Evolutionary conservation across 1,140 invertebrate genomes (phyloP), one percentile per base, ranked within the genome.

Genomic region (Chlorops oryzae): DNA sequence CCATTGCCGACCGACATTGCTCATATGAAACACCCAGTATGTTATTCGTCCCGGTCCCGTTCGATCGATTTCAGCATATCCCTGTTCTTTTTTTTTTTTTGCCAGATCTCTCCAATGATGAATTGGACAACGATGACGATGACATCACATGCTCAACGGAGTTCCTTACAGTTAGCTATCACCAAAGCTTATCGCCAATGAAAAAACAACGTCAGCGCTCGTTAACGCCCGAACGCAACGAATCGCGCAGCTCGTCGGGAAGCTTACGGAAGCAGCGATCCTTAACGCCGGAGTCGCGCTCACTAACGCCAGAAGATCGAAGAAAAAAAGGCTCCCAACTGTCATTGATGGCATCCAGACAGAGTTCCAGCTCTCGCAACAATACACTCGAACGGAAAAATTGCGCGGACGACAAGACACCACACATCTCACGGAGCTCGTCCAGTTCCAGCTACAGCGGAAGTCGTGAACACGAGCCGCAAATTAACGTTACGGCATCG

Each of bases 361-460:
- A 71, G 47, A 72, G 61, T 38, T 71, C 63, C 0, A 59, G 60
- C 41, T 70, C 65, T 5, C 59, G 63, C 42, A 69, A 54, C 44
- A 72, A 63, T 21, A 72, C 69, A 2, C 21, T 72, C 3, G 70
- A 72, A 43, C 59, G 59, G 5, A 57, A 67, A 21, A 62, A 62
- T 15, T 52, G 56, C 1, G 59, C 60, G 24, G 63, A 70, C 5
- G 70, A 64, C 22, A 63, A 63, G 18, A 54, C 55, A 25, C 50
- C 56, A 4, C 68, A 56, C 45, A 65, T 70, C 18, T 72, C 70
- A 22, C 56, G 70, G 10, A 72, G 69, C 44, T 72, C 70, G 23
- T 72, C 70, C 1, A 72, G 69, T 34, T 72, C 70, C 7, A 72
- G 70, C 18, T 72, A 70, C 42, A 72, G 70, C 41, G 65, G 66